phyloP scores from a whole-genome alignment of 2,113 vertebrate genomes.

The Bubo scandiacus region DNA sequence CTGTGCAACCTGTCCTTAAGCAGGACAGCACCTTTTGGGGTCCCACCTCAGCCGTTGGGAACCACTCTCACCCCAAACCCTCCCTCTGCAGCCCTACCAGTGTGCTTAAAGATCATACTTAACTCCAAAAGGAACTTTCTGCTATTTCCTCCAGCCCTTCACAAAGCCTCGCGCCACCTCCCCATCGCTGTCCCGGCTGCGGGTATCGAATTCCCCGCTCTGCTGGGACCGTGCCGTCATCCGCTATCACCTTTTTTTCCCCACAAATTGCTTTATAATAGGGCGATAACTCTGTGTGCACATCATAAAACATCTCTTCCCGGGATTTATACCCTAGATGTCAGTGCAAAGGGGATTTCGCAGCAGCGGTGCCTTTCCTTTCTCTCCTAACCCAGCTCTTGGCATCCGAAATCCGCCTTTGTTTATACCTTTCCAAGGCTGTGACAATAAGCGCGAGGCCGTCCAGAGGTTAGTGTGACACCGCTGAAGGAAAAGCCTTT shows the following conservation, averaged over 20 bases:
- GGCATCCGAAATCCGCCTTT: background rate
- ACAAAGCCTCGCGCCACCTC: background rate
- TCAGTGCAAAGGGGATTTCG: background rate
- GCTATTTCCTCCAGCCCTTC: background rate
- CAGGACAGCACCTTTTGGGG: background rate
- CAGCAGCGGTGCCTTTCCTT: background rate
- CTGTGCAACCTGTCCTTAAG: background rate
- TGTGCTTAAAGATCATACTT: rapidly evolving
- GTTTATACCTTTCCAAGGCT: constrained; percentile 47
- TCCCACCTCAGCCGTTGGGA: background rate
- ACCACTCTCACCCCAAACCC: background rate
- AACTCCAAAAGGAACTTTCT: background rate
- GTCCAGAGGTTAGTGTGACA: constrained; percentile 62
- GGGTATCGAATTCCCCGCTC: background rate
- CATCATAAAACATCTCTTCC: background rate
- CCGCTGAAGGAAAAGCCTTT: background rate
- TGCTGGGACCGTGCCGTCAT: rapidly evolving
- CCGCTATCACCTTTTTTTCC: background rate
- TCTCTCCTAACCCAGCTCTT: background rate
- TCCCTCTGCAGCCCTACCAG: background rate
- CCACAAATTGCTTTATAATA: background rate
- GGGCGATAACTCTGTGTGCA: rapidly evolving
- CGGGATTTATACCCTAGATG: background rate
- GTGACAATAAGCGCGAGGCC: constrained; percentile 12
- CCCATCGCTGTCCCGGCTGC: rapidly evolving